Conservation (phyloP, 2,888 invertebrate species). For the Miltochrista miniata region DNA sequence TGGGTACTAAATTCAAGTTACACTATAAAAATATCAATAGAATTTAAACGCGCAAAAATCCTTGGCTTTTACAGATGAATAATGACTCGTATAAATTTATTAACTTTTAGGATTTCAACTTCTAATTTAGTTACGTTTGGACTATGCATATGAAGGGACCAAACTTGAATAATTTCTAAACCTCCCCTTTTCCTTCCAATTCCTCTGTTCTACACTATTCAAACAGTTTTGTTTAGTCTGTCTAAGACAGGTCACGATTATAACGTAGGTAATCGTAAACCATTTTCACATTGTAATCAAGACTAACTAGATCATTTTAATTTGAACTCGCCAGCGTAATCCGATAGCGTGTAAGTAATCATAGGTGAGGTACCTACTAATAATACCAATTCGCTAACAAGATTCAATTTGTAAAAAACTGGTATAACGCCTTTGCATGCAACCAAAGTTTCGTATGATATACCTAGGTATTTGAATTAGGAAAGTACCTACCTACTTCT, state of each 20-base stretch:
- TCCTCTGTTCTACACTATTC: too few species aligned
- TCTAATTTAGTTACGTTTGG: too few species aligned
- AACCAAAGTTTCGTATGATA: slow-evolving; percentile 40
- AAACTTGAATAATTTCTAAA: too few species aligned
- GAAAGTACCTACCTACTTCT: too few species aligned
- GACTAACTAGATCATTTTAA: slow-evolving; percentile 11
- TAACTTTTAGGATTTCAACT: too few species aligned
- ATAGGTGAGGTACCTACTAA: too few species aligned
- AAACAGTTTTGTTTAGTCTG: too few species aligned
- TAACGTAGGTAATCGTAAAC: neutral
- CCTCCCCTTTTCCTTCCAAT: too few species aligned
- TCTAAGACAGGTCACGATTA: neutral
- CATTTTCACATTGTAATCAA: slow-evolving; percentile 2
- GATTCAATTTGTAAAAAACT: slow-evolving; percentile 35
- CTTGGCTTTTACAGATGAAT: too few species aligned
- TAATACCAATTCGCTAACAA: slow-evolving; percentile 8
- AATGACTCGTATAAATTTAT: too few species aligned
- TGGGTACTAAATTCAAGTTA: slow-evolving; percentile 4
- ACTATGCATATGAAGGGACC: too few species aligned
- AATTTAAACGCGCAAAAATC: slow-evolving; percentile 8
- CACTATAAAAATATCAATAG: slow-evolving; percentile 13
- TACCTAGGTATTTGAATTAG: neutral
- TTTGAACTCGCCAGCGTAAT: slow-evolving; percentile 20
- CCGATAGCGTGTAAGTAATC: slow-evolving; percentile 28
- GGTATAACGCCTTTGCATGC: slow-evolving; percentile 49